These are phyloP conservation scores for Hoplodrina ambigua DNA, from an alignment of 2,888 invertebrate species.

Conservation along the genomic window DNA sequence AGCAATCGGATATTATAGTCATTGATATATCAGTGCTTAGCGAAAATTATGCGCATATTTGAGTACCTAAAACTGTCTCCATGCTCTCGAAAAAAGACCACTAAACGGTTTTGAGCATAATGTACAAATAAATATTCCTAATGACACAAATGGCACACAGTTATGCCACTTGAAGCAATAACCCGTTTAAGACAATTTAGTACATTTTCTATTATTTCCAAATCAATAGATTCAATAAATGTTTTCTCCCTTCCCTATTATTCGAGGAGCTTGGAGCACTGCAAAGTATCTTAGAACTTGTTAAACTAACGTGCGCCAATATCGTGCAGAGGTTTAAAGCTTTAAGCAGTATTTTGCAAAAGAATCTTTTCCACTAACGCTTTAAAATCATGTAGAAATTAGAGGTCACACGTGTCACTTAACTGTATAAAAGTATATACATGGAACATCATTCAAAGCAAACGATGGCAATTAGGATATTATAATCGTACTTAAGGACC, in stretches of 20 bases:
- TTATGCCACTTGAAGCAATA: constrained; percentile 11
- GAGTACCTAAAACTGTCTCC: constrained; percentile 15
- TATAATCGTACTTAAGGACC: no score
- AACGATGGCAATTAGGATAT: constrained; percentile 56
- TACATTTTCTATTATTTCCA: constrained; percentile 22
- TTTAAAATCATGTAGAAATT: constrained; percentile 15
- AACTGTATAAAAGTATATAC: constrained; percentile 11
- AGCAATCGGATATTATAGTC: constrained; percentile 70
- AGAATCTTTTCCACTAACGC: constrained; percentile 3
- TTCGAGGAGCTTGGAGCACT: constrained; percentile 1
- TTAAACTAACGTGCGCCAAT: constrained; percentile 36
- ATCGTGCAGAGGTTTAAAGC: constrained; percentile 30
- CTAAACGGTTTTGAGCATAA: constrained; percentile 13
- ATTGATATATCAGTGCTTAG: constrained; percentile 37
- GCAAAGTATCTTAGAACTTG: constrained; percentile 32
- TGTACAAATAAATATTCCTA: constrained; percentile 6
- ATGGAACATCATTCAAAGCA: constrained; percentile 41
- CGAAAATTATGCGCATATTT: constrained; percentile 32
- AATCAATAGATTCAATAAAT: constrained; percentile 25
- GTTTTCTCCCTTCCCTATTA: constrained; percentile 16
- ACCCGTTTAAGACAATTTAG: constrained; percentile 10
- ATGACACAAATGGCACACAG: constrained; percentile 10
- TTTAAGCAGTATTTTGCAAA: constrained; percentile 9
- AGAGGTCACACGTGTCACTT: constrained; percentile 21
- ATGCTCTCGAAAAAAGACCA: constrained; percentile 20